These are phyloP conservation scores for Nezara viridula DNA, from an alignment of 2,888 invertebrate species.

Conservation along the genomic window DNA sequence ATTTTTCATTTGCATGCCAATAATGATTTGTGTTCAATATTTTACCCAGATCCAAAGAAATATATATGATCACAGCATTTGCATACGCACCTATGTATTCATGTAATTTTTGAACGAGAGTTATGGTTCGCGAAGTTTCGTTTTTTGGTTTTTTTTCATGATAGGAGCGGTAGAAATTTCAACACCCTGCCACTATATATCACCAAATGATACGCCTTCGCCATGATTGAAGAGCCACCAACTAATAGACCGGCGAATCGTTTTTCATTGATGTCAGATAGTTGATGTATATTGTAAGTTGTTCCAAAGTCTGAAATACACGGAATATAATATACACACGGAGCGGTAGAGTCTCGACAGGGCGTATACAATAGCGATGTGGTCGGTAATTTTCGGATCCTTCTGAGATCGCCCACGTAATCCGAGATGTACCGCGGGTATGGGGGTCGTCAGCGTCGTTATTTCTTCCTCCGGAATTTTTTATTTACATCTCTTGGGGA, in stretches of 20 bases:
- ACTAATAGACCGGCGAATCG: not conserved
- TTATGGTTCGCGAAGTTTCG: not conserved
- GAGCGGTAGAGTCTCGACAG: not conserved
- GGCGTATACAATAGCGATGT: not conserved
- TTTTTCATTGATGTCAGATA: not conserved
- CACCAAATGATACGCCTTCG: not conserved
- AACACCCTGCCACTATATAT: not conserved
- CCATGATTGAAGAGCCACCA: not conserved
- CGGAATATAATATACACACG: not conserved
- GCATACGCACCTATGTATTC: not conserved
- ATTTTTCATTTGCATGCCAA: not conserved
- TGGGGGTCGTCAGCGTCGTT: conserved; percentile 7
- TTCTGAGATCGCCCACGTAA: conserved; percentile 3
- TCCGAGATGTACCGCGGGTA: conserved; percentile 1
- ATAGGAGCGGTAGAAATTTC: not conserved
- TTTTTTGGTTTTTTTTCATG: not conserved
- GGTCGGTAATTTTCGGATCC: conserved; percentile 33
- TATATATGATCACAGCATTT: not conserved
- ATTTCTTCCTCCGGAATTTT: not conserved
- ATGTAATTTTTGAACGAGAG: not conserved
- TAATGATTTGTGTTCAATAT: not conserved
- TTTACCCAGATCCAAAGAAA: not conserved
- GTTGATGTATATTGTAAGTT: not conserved
- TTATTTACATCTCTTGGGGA: conserved; percentile 14
- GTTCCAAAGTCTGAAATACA: not conserved